Evolutionary conservation across 2,888 invertebrate species (phyloP).

Genomic region (Tridacna gigas): DNA sequence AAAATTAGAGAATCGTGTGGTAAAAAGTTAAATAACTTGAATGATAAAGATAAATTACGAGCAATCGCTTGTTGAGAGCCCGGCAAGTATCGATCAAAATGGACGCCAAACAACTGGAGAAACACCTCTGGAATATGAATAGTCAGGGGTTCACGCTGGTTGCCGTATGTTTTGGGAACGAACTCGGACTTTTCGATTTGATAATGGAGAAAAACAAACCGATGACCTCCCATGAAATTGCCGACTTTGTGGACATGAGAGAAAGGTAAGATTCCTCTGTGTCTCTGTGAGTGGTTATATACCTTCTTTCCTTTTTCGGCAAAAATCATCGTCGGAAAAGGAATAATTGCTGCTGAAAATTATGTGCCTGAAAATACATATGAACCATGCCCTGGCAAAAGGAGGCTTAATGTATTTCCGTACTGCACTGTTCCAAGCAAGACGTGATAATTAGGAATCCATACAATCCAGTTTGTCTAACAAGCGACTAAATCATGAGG

Average conservation of each 20-base stretch:
- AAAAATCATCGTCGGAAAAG: background rate
- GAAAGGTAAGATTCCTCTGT: background rate
- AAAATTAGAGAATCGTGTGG: too few relatives aligned
- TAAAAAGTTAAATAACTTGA: too few relatives aligned
- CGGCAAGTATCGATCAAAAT: too few relatives aligned
- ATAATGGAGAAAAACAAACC: background rate
- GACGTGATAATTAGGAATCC: too few relatives aligned
- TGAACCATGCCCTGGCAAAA: too few relatives aligned
- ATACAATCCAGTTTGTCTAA: too few relatives aligned
- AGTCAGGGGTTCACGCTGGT: background rate
- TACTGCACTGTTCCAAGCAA: too few relatives aligned
- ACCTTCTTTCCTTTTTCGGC: background rate
- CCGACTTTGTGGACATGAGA: background rate
- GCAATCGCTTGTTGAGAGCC: too few relatives aligned
- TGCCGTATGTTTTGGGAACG: background rate
- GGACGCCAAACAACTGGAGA: background rate
- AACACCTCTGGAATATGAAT: background rate
- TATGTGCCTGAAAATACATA: too few relatives aligned
- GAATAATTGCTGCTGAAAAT: background rate
- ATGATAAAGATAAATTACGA: too few relatives aligned
- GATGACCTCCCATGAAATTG: slow-evolving; percentile 11
- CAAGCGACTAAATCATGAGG: too few relatives aligned
- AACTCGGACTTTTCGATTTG: slow-evolving; percentile 9
- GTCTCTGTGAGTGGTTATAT: background rate
- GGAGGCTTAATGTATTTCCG: too few relatives aligned